Conservation (phyloP, 2,888 invertebrate species). For the Epirrita christyi region DNA sequence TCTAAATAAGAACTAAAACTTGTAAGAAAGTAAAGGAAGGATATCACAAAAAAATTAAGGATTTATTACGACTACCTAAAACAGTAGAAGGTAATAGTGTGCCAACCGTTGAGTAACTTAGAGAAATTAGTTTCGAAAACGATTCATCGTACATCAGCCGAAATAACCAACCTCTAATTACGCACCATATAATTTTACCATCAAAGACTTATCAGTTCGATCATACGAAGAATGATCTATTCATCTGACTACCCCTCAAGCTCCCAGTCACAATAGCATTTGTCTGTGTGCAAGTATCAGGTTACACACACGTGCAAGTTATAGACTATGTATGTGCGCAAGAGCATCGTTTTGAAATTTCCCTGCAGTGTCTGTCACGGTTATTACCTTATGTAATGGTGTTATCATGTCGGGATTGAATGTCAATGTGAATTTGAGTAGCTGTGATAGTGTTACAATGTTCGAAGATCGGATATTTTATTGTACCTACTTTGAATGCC, state of each 20-base stretch:
- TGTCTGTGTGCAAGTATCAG: slow-evolving; percentile 34
- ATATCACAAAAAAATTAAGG: background rate
- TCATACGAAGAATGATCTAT: slow-evolving; percentile 32
- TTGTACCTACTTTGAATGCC: slow-evolving; percentile 20
- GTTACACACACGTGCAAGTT: slow-evolving; percentile 41
- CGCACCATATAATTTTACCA: slow-evolving; percentile 31
- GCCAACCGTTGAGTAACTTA: slow-evolving; percentile 14
- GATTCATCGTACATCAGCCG: slow-evolving; percentile 24
- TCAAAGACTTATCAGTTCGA: slow-evolving; percentile 31
- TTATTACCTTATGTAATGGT: slow-evolving; percentile 42
- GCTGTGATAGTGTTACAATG: slow-evolving; percentile 30
- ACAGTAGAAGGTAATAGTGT: slow-evolving; percentile 4
- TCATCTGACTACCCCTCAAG: slow-evolving; percentile 29
- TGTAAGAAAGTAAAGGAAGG: background rate
- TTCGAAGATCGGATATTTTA: slow-evolving; percentile 27
- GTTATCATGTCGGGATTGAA: slow-evolving; percentile 40
- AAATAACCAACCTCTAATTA: slow-evolving; percentile 29
- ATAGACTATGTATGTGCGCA: slow-evolving; percentile 17
- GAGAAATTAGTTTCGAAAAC: slow-evolving; percentile 12
- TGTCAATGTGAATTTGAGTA: slow-evolving; percentile 37
- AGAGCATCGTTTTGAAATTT: slow-evolving; percentile 38
- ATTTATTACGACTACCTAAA: background rate
- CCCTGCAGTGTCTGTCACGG: slow-evolving; percentile 40
- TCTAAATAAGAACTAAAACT: background rate
- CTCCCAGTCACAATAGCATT: slow-evolving; percentile 26